Evolutionary conservation across 1,140 invertebrate genomes (phyloP), one percentile per base, ranked within the genome.

Genomic region (Heliconius congener): DNA sequence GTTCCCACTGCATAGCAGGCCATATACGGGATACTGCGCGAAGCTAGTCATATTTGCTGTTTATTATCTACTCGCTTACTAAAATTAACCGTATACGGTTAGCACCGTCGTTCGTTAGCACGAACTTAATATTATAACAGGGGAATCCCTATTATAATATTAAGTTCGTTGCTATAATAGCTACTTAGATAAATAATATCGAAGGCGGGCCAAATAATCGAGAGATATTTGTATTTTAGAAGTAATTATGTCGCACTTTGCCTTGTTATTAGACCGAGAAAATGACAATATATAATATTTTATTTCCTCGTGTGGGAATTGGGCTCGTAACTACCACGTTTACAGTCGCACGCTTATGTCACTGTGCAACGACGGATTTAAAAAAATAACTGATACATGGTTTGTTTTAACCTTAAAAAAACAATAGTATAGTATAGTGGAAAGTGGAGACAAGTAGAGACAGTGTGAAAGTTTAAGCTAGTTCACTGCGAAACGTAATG

Each of bases 401-500:
- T 52, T 66, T 13, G 27, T 30, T 66, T 66, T 27, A 66, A 66
- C 30, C 23, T 76, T 13, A 71, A 76, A 70, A 46, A 66, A 71
- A 76, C 30, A 76, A 76, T 71, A 50, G n/a, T 19, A 4, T 39
- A 70, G 18, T 30, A 30, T 30, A 66, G 74, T 76, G 19, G 16
- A n/a, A 39, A 76, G 60, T 71, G 66, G 4, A 66, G 74, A 37
- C 60, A 46, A 76, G 39, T 71, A 75, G 4, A 66, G 74, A 37
- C 60, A 46, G 11, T 76, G 74, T 50, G 42, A 76, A 71, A 76
- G 57, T 76, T 76, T 46, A 16, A 70, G 34, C 57, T 50, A 70
- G 74, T 76, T 76, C 66, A 76, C 42, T 46, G 42, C 39, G 55
- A 70, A 70, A 76, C 50, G 57, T 27, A 70, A 66, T 70, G 57